Conservation (phyloP, 2,888 invertebrate species). For the Mythimna lalbum region DNA sequence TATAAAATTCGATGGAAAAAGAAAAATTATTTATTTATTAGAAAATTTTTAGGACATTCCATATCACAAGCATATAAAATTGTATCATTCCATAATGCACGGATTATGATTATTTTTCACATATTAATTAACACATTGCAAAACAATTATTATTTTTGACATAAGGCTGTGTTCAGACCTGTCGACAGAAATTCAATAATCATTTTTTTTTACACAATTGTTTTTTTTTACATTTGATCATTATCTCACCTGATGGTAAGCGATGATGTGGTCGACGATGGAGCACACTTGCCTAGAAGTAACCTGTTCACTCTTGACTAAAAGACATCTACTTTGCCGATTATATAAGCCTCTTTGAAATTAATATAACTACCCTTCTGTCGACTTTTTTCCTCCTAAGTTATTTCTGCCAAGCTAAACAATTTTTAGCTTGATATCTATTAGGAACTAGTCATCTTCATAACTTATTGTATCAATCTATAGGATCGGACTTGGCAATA, state of each 20-base stretch:
- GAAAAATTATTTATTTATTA: conserved; percentile 34
- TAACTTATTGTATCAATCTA: not conserved
- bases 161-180: conserved; percentile 42
- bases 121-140: conserved; percentile 20
- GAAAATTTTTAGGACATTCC: conserved; percentile 43
- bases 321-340: not conserved
- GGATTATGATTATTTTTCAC: conserved; percentile 24
- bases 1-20: conserved; percentile 28
- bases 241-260: too few species aligned
- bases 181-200: not conserved
- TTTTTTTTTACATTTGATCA: not conserved
- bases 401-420: not conserved
- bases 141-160: conserved; percentile 39
- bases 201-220: not conserved
- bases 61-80: conserved; percentile 33
- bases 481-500: not conserved
- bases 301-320: too few species aligned
- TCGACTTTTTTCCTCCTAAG: not conserved
- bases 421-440: not conserved
- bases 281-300: too few species aligned
- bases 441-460: too few species aligned
- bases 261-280: too few species aligned
- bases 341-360: not conserved
- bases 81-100: conserved; percentile 43
- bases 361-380: not conserved